Conservation (phyloP, 2,888 invertebrate species). For the Platerodrilus igneus region DNA sequence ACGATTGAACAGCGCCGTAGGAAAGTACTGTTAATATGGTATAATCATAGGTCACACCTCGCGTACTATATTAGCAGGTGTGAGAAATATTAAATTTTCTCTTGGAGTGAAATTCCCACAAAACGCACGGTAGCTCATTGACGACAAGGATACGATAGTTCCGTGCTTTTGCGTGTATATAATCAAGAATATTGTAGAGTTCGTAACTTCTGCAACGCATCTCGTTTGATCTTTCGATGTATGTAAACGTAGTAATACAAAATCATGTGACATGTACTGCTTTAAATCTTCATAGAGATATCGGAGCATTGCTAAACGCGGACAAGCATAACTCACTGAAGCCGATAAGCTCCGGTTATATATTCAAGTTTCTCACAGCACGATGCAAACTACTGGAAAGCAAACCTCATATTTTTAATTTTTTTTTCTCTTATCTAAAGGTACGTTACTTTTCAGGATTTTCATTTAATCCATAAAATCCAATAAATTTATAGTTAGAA, state of each 20-base stretch:
- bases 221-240: conserved; percentile 19
- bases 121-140: too few species aligned
- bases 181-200: conserved; percentile 9
- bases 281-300: conserved; percentile 31
- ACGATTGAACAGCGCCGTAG: conserved; percentile 15
- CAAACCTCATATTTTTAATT: conserved; percentile 25
- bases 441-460: neutral
- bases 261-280: conserved; percentile 25
- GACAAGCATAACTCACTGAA: conserved; percentile 31
- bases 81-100: too few species aligned
- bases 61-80: conserved; percentile 1
- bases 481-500: conserved; percentile 13
- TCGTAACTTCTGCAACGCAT: conserved; percentile 18
- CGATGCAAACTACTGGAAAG: conserved; percentile 33
- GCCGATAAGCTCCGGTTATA: conserved; percentile 33
- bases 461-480: conserved; percentile 1
- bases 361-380: conserved; percentile 33
- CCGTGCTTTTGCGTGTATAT: neutral
- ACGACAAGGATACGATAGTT: too few species aligned
- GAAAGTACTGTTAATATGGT: too few species aligned
- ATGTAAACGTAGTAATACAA: conserved; percentile 21
- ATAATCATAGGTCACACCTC: neutral
- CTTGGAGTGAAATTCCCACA: too few species aligned
- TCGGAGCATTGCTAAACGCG: conserved; percentile 31
- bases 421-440: conserved; percentile 12